Base-by-base conservation (phyloP, 2,113 vertebrate species). In the Bubo blakistoni region DNA sequence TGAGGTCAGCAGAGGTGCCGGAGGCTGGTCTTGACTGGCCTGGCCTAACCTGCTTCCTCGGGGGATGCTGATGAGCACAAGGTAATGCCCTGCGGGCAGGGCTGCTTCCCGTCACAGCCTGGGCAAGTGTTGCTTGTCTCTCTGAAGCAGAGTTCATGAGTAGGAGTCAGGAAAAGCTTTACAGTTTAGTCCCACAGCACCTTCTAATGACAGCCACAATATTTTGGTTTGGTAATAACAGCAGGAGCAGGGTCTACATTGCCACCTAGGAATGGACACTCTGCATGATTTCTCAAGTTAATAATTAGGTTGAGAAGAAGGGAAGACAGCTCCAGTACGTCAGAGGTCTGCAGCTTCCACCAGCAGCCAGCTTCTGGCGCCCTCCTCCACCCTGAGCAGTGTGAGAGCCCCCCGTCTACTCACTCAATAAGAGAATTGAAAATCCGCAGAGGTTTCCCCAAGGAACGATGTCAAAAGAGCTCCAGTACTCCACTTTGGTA, bases 361-460 rank as follows among this genome's bases (percentile, higher is more conserved):
- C 36, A 65, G 15, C 2, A 1, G 25, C 22, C 61, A 54, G 25
- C n/a, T 79, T 55, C n/a, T 80, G 58, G 46, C 70, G 62, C 15
- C 14, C 58, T 73, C 49, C 38, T 55, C 54, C 70, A 71, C 61
- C 61, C 74, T 1, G 0, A 77, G 55, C 63, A 54, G n/a, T 40
- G 21, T 2, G 3, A 57, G 32, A 55, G 3, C 24, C 21, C 34
- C 26, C 38, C 16, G 7, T 93, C 34, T 93, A 97, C 98, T 96
- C 98, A 99, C 99, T 99, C 94, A 99, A 98, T 97, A 99, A 98
- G 80, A 99, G 98, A 97, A 98, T 94, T 16, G 99, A 98, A 76
- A 99, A 99, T 91, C 99, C 99, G 9, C 99, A 99, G 93, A 99
- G 98, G 97, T 98, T 98, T 74, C 98, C 98, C 99, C 99, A 99